Evolutionary conservation across 2,888 invertebrate species (phyloP), one percentile per base, ranked within the genome.

Genomic region (Zaprionus lineosus): DNA sequence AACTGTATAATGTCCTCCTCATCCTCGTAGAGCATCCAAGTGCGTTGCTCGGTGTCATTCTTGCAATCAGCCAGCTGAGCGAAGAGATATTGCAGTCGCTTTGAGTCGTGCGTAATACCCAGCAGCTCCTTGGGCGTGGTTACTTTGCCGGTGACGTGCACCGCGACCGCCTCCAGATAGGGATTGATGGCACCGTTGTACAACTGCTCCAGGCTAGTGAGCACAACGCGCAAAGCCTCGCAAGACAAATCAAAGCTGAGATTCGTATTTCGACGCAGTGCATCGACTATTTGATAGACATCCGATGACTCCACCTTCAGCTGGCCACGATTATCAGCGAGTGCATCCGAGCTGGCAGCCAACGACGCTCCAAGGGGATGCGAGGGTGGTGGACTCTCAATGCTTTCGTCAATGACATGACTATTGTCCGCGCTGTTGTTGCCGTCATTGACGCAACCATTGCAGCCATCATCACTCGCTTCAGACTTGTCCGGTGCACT

Each of bases 1-100:
- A 97, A 95, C 60, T 96, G 95, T 58, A 94, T 93, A 86, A 98
- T 98, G 74, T 95, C 94, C 58, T 93, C 93, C 72, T 98, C 97
- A 88, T 98, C 98, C 88, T 98, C 98, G 88, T 98, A 96, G 19
- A 98, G 91, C 89, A 97, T 96, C 98, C 98, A 98, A 74, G 96
- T 97, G 55, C 98, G 92, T 87, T 98, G 98, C 87, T 98, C 98
- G 0, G 97, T 96, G 88, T 98, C 98, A 86, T 98, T 97, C 74
- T 97, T 97, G 69, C 97, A 97, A 62, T 94, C 95, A 1, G 95
- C 95, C 68, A 98, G 90, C 65, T 97, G 94, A 66, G 93, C 93
- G 72, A 98, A 94, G 24, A 98, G 95, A 36, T 95, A 93, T 89
- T 95, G 94, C 88, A 98, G 92, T 15, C 95, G 92, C 72, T 94